Percentiles rank a stretch among this genome's conserved stretches.
Evolutionary conservation across 2,113 vertebrate genomes (phyloP).

Genomic region (Reinhardtius hippoglossoides): DNA sequence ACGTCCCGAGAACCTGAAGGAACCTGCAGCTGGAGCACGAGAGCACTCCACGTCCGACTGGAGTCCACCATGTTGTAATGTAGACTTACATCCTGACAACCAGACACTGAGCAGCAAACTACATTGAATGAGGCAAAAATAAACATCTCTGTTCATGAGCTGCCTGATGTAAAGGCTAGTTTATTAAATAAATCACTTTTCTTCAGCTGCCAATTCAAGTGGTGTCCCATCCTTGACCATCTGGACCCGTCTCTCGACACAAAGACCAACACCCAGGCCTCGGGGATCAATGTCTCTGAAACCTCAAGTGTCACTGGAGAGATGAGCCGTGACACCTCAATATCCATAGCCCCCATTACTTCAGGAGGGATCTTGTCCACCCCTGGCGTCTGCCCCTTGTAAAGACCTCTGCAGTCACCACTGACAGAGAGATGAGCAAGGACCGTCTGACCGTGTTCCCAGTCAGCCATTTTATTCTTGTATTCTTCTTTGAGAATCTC

Average conservation of each 20-base stretch:
- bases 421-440: slow-evolving; percentile 34
- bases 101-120: neutral
- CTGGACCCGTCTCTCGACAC: slow-evolving; percentile 2
- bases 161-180: too few relatives aligned
- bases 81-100: neutral
- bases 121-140: neutral
- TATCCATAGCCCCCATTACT: slow-evolving; percentile 64
- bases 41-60: too few relatives aligned
- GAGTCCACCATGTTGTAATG: too few relatives aligned
- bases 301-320: slow-evolving; percentile 41
- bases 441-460: neutral
- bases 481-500: too few relatives aligned
- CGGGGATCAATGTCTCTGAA: slow-evolving; percentile 30
- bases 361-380: slow-evolving; percentile 67
- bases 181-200: too few relatives aligned
- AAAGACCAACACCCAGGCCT: slow-evolving; percentile 21
- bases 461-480: too few relatives aligned
- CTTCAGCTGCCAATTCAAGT: too few relatives aligned
- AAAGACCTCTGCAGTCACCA: slow-evolving; percentile 27
- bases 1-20: neutral
- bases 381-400: slow-evolving; percentile 45
- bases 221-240: neutral
- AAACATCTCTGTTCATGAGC: neutral
- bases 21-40: neutral
- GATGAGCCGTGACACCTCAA: slow-evolving; percentile 48